phyloP scores from a whole-genome alignment of 1,140 invertebrate genomes.

The Drosophila azteca region DNA sequence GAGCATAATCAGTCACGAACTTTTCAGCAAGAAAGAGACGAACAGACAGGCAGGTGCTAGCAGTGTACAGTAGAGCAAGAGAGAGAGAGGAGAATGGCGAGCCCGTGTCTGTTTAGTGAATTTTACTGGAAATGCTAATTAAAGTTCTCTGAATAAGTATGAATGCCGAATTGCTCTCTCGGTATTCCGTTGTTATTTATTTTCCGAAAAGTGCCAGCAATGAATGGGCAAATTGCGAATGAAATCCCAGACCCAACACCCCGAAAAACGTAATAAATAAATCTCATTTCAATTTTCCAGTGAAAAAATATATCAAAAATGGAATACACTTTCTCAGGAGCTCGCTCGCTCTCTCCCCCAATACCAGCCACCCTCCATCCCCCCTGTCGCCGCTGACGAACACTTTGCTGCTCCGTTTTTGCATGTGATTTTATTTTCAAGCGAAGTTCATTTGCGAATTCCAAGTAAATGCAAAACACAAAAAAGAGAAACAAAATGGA shows the following conservation, averaged over 20 bases:
- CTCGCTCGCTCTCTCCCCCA: neutral
- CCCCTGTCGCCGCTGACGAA: constrained; percentile 33
- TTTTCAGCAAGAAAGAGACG: constrained; percentile 33
- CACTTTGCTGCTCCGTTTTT: constrained; percentile 72
- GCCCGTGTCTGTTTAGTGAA: constrained; percentile 9
- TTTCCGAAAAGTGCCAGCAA: constrained; percentile 42
- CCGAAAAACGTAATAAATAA: constrained; percentile 75
- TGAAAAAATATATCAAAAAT: constrained; percentile 80
- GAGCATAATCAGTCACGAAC: constrained; percentile 74
- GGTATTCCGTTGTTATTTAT: constrained; percentile 62
- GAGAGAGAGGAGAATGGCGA: neutral
- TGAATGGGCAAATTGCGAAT: constrained; percentile 57
- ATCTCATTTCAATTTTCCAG: constrained; percentile 80
- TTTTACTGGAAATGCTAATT: constrained; percentile 77
- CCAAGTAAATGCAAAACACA: constrained; percentile 71
- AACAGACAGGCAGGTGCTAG: neutral
- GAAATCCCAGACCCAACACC: constrained; percentile 34
- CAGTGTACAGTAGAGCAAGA: neutral
- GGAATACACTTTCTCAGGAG: constrained; percentile 76
- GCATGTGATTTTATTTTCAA: constrained; percentile 82
- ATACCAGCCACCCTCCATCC: neutral
- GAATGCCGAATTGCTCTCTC: constrained; percentile 53
- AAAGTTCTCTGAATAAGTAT: constrained; percentile 63
- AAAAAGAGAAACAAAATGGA: constrained; percentile 24
- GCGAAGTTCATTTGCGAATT: constrained; percentile 81